Evolutionary conservation across 2,888 invertebrate species (phyloP), one percentile per base, ranked within the genome.

Genomic region (Oscheius sp.): DNA sequence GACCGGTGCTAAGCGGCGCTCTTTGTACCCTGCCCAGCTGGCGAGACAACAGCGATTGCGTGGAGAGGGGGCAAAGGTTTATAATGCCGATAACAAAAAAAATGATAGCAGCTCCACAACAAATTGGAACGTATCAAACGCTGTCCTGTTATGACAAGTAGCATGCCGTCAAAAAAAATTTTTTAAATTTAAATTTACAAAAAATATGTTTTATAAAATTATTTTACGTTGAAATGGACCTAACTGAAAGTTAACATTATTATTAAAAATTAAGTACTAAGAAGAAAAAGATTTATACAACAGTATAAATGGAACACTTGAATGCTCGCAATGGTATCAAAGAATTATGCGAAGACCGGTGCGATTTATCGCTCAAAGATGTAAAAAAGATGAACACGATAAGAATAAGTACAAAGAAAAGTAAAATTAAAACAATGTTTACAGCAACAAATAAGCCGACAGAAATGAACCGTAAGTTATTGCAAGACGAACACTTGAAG

Each of bases 1-100:
- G 21, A 7, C 5, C 56, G 21, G 27, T 23, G 16, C 6, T 6
- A 5, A 2, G 27, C 56, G 18, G 21, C 66, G 66, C 66, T 52
- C 66, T 66, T 66, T 66, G 66, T 66, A 66, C 66, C 66, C 21
- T 66, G 66, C n/a, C 25, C 52, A 52, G 29, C 52, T 66, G 52
- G 66, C 49, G 45, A 27, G 29, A 43, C 9, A 41, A 43, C 63
- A 49, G 23, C 13, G 27, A 29, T 2, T 21, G 45, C 64, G 64
- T 64, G 49, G 46, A 23, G n/a, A 59, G 27, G 64, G 35, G 41
- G 49, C 66, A 66, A 66, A 66, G 66, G 5, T 58, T 58, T 27
- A 23, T 29, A 7, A n/a, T n/a, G n/a, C n/a, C n/a, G n/a, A n/a
- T 27, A 18, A 29, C 58, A 49, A 13, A 49, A 49, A 21, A 49